These are phyloP conservation scores for Rhopalosiphum nymphaeae DNA, from an alignment of 2,888 invertebrate species.

Conservation along the genomic window DNA sequence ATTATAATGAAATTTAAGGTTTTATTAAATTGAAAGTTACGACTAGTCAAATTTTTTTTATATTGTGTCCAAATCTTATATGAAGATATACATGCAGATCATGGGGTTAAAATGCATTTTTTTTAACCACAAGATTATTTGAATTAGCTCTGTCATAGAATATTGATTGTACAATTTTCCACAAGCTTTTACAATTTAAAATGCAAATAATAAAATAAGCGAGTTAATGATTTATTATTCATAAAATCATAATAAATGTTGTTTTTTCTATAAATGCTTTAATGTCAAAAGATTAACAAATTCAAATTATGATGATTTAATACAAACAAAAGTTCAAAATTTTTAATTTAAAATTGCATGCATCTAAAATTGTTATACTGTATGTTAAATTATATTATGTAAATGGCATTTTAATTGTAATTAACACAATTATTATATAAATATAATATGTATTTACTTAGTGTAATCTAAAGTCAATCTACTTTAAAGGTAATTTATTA, in stretches of 20 bases:
- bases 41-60: no score
- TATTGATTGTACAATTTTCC: background rate
- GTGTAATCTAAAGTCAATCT: background rate
- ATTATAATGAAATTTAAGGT: background rate
- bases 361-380: background rate
- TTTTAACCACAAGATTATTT: no score
- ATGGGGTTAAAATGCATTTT: no score
- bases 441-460: background rate
- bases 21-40: background rate
- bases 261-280: background rate
- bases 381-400: background rate
- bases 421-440: background rate
- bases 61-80: no score
- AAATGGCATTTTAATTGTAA: background rate
- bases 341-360: background rate
- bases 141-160: no score
- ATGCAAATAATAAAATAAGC: background rate
- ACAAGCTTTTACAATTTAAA: background rate
- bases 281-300: background rate
- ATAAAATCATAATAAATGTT: background rate
- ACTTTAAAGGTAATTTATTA: background rate
- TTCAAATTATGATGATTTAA: background rate
- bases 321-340: background rate
- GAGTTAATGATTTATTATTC: background rate
- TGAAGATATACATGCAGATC: no score